Evolutionary conservation across 92 coral and sea anemone genomes (phyloP).

Genomic region (Plumapathes pennacea): DNA sequence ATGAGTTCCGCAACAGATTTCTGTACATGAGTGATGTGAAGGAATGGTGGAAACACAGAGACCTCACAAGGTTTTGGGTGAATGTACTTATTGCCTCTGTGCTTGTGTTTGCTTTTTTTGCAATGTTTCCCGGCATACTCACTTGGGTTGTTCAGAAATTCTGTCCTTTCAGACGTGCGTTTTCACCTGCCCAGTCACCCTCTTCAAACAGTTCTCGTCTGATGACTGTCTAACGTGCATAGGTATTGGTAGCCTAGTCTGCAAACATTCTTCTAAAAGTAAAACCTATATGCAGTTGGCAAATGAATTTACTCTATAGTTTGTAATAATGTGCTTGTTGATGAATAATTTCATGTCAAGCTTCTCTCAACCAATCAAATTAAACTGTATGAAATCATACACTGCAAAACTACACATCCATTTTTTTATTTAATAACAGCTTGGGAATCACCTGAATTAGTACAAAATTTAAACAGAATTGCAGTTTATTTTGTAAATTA

Average conservation of each 20-base stretch:
- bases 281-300: too few species aligned
- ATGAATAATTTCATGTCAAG: too few species aligned
- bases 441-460: too few species aligned
- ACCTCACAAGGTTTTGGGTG: conserved; percentile 32
- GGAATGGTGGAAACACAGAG: conserved; percentile 56
- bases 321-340: too few species aligned
- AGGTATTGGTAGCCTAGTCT: not conserved
- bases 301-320: too few species aligned
- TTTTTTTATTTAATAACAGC: too few species aligned
- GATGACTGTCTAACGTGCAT: conserved; percentile 48
- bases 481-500: too few species aligned
- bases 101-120: conserved; percentile 28
- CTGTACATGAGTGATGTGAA: conserved; percentile 67
- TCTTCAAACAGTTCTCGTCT: conserved; percentile 50
- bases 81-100: conserved; percentile 32
- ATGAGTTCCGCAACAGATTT: conserved; percentile 70
- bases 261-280: not conserved
- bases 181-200: conserved; percentile 16
- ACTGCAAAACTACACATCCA: too few species aligned
- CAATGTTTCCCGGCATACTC: conserved; percentile 48
- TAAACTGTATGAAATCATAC: too few species aligned
- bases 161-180: conserved; percentile 56
- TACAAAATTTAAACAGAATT: too few species aligned
- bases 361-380: too few species aligned
- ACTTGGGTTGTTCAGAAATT: conserved; percentile 16